phyloP scores from a whole-genome alignment of 2,888 invertebrate genomes.

The Drosophila lutescens region DNA sequence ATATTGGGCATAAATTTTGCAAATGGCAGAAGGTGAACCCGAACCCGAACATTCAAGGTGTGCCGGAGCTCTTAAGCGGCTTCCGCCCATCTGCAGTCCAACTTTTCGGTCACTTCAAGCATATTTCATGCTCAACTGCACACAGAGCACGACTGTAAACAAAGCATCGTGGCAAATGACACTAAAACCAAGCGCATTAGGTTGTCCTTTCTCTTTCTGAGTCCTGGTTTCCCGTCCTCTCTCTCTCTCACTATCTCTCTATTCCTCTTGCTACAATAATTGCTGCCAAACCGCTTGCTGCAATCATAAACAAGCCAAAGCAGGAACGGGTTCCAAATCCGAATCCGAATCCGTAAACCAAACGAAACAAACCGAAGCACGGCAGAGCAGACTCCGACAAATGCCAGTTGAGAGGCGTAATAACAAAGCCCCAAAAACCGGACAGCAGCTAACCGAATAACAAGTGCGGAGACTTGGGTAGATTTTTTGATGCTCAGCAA shows the following conservation, averaged over 20 bases:
- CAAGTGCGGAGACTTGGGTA: slow-evolving; percentile 2
- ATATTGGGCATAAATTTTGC: slow-evolving; percentile 49
- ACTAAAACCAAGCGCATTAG: slow-evolving; percentile 56
- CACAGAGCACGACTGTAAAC: slow-evolving; percentile 45
- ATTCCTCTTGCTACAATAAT: slow-evolving; percentile 48
- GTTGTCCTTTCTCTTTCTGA: slow-evolving; percentile 5
- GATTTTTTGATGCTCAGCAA: slow-evolving; percentile 24
- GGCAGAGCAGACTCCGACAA: slow-evolving; percentile 27
- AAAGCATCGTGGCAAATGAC: slow-evolving; percentile 56
- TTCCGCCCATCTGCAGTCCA: slow-evolving; percentile 22
- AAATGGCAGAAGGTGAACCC: slow-evolving; percentile 32
- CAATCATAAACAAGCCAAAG: slow-evolving; percentile 52
- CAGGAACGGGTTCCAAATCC: slow-evolving; percentile 27
- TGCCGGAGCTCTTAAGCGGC: slow-evolving; percentile 26
- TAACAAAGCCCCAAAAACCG: slow-evolving; percentile 44
- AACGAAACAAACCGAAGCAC: slow-evolving; percentile 24
- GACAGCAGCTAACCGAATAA: slow-evolving; percentile 23
- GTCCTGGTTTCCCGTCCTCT: neutral
- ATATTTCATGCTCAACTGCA: slow-evolving; percentile 69
- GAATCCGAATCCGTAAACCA: slow-evolving; percentile 34
- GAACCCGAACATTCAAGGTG: slow-evolving; percentile 41
- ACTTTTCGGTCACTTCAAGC: slow-evolving; percentile 51
- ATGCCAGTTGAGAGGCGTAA: slow-evolving; percentile 44
- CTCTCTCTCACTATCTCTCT: neutral
- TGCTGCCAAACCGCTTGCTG: slow-evolving; percentile 61